A percentile compares a stretch with the other conserved stretches of the same genome.
Evolutionary conservation across 1,140 invertebrate genomes (phyloP).

Genomic region (Drosophila ambigua): DNA sequence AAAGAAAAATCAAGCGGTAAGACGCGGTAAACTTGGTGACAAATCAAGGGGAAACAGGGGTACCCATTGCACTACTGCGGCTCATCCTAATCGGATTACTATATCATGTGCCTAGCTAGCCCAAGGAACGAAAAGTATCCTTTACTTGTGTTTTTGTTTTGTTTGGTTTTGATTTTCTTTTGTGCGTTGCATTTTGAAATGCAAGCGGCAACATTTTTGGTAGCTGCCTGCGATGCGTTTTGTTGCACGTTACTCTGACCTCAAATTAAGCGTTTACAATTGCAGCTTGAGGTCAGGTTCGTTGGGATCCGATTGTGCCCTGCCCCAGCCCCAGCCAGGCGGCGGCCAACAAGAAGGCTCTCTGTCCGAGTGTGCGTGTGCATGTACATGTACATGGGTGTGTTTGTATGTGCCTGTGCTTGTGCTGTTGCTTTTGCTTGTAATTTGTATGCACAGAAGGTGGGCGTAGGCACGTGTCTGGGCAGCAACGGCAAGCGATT

Average conservation of each 20-base stretch:
- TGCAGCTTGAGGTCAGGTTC: conserved; percentile 61
- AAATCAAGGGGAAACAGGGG: too few species aligned
- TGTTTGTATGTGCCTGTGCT: background rate
- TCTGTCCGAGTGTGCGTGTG: background rate
- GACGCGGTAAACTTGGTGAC: too few species aligned
- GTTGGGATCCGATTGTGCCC: conserved; percentile 32
- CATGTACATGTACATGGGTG: background rate
- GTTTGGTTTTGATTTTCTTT: background rate
- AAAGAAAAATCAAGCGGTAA: too few species aligned
- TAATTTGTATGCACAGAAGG: conserved; percentile 65
- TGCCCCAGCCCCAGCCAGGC: conserved; percentile 6
- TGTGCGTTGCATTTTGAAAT: conserved; percentile 12
- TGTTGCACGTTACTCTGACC: conserved; percentile 43
- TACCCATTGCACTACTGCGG: too few species aligned
- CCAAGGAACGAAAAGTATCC: background rate
- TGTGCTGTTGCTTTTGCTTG: conserved; percentile 7
- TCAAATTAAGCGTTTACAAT: conserved; percentile 70
- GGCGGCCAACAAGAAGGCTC: background rate
- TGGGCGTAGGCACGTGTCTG: conserved; percentile 40
- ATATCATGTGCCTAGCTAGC: too few species aligned
- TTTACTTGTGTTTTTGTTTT: background rate
- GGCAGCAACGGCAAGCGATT: conserved; percentile 31
- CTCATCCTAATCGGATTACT: too few species aligned
- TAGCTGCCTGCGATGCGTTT: conserved; percentile 14
- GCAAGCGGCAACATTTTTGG: conserved; percentile 19